Conservation (phyloP, 2,113 vertebrate species). For the Etia nguti region DNA sequence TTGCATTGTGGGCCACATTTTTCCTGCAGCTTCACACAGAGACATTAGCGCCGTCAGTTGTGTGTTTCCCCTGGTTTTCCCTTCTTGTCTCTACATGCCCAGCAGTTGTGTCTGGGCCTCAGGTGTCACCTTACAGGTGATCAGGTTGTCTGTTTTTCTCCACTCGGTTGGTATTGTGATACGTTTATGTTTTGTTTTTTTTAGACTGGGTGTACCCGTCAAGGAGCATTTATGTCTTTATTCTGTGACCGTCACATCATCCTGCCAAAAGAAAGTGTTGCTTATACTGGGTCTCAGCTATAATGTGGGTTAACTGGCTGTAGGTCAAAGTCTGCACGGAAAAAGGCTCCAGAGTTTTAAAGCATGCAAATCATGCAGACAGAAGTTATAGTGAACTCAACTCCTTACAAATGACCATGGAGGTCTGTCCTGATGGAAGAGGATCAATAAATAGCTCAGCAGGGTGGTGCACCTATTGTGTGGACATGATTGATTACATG, state of each 20-base stretch:
- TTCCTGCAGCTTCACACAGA: background rate
- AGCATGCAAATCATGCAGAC: background rate
- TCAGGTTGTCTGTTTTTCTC: constrained; percentile 30
- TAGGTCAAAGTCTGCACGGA: background rate
- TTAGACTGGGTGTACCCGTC: background rate
- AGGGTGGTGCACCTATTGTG: background rate
- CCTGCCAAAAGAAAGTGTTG: background rate
- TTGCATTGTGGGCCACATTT: background rate
- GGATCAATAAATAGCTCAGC: constrained; percentile 26
- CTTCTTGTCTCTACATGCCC: constrained; percentile 55
- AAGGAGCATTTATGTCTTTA: background rate
- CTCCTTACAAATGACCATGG: background rate
- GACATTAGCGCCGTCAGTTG: background rate
- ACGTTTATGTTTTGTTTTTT: background rate
- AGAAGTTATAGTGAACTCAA: background rate
- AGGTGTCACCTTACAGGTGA: constrained; percentile 52
- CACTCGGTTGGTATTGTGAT: background rate
- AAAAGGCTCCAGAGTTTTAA: background rate
- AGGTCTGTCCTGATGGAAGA: background rate
- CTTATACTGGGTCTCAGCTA: background rate
- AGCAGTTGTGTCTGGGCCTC: constrained; percentile 1
- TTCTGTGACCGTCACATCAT: background rate
- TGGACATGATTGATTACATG: background rate
- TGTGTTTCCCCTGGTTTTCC: background rate
- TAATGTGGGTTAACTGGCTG: background rate